Percentiles rank a stretch among this genome's conserved stretches.
Conservation (phyloP, 30 jellyfish, hydroid and myxozoan species). For the Hydractinia echinata region DNA sequence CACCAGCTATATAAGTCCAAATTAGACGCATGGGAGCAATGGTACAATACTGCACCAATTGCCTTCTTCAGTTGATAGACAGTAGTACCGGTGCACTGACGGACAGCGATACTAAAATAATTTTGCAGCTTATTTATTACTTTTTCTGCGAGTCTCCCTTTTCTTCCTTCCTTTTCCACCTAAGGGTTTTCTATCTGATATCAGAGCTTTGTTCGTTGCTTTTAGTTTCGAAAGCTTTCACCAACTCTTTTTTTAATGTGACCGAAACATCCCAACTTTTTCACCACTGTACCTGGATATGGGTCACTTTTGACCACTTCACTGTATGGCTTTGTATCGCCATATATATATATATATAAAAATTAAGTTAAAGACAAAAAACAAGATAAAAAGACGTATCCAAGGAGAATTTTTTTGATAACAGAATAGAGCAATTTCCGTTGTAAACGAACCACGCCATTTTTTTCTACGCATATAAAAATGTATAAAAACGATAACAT, state of each 20-base stretch:
- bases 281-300: not conserved
- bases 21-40: not conserved
- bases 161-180: too few species aligned
- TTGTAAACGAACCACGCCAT: too few species aligned
- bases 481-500: too few species aligned
- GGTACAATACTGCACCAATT: not conserved
- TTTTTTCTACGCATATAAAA: too few species aligned
- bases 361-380: too few species aligned
- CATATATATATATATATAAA: too few species aligned
- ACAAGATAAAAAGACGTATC: too few species aligned
- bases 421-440: too few species aligned
- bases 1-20: too few species aligned
- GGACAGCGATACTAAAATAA: slow-evolving; percentile 19
- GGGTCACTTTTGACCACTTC: not conserved
- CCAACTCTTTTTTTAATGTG: not conserved
- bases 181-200: slow-evolving; percentile 19
- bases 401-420: too few species aligned
- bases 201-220: not conserved
- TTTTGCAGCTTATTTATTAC: slow-evolving; percentile 9
- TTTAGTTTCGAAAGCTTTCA: slow-evolving; percentile 15
- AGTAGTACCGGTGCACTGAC: not conserved
- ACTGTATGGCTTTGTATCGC: too few species aligned
- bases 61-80: slow-evolving; percentile 24
- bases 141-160: slow-evolving; percentile 27
- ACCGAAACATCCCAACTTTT: slow-evolving; percentile 10